Evolutionary conservation across 2,888 invertebrate species (phyloP).

Genomic region (Tachina grossa): DNA sequence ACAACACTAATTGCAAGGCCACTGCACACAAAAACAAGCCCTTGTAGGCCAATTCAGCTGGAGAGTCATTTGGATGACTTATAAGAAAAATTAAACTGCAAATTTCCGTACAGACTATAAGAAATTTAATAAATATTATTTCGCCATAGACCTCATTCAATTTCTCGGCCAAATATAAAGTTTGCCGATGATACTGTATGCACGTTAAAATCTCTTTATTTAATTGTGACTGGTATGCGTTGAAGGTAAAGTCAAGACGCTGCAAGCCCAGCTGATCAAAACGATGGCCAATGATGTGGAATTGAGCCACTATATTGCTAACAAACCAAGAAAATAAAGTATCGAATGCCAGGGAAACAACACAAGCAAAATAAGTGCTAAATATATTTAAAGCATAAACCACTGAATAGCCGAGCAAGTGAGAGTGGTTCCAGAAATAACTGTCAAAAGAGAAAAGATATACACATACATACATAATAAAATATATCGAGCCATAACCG

Average conservation of each 20-base stretch:
- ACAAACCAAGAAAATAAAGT: conserved; percentile 56
- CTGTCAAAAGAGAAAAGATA: not conserved
- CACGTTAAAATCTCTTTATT: not conserved
- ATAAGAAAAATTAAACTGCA: conserved; percentile 50
- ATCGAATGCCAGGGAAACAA: conserved; percentile 45
- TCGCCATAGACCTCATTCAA: conserved; percentile 44
- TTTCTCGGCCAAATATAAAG: conserved; percentile 26
- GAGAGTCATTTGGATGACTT: conserved; percentile 34
- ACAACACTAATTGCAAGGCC: conserved; percentile 53
- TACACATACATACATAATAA: too few relatives aligned
- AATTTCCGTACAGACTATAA: conserved; percentile 51
- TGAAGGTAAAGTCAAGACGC: not conserved
- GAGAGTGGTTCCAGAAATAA: conserved; percentile 48
- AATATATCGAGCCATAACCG: too few relatives aligned
- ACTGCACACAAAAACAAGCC: conserved; percentile 42
- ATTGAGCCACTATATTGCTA: conserved; percentile 59
- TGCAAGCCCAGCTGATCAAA: conserved; percentile 4
- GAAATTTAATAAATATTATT: conserved; percentile 58
- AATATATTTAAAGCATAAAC: conserved; percentile 25
- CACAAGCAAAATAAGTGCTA: not conserved
- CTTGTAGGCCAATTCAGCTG: conserved; percentile 40
- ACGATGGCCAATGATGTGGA: conserved; percentile 22
- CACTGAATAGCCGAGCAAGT: conserved; percentile 11
- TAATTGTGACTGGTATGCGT: not conserved
- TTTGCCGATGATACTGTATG: conserved; percentile 47